Evolutionary conservation across 2,797 vertebrate species (phyloP), one percentile per base, ranked within the genome.

Genomic region (Syngnathus rostellatus): DNA sequence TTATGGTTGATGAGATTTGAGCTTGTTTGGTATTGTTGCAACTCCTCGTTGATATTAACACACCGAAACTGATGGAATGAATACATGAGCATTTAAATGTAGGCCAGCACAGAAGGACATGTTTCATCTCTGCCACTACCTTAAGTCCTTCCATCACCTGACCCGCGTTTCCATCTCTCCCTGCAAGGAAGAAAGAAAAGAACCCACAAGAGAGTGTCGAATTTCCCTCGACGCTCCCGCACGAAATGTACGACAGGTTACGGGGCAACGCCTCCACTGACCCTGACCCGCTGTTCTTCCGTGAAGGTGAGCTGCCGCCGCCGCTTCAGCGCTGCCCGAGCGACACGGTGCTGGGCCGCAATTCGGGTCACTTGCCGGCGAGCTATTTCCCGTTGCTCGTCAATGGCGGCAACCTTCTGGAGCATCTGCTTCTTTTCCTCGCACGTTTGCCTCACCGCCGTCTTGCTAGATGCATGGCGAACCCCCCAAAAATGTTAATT

Each of bases 231-330:
- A 64, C 58, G 63, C 50, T 63, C 48, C 57, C 46, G 66, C 71
- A 31, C 57, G 53, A 62, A 54, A 76, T 50, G 66, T 38, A 61
- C 65, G 66, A 61, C 46, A 58, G 69, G 62, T 37, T 50, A 76
- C 70, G 79, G 55, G 70, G 31, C 19, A 38, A 17, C 17, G 81
- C 61, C 73, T 66, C 43, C 43, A 72, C 87, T 83, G 77, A 95
- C 93, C 92, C 86, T 90, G 75, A 89, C 90, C 66, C 73, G 88
- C 66, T 86, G 84, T 74, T 92, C 92, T 75, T 89, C 87, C 72
- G 75, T 75, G 65, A 80, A 64, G 75, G 66, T 74, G 72, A 86
- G 71, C n/a, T 81, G 67, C 75, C 92, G 82, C 68, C 91, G 54
- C 57, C 87, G 76, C 0, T 92, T 84, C 67, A 90, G 81, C 72